Percentiles rank a stretch among this genome's conserved stretches.
Evolutionary conservation across 2,113 vertebrate genomes (phyloP).

Genomic region (Micronycteris hirsuta): DNA sequence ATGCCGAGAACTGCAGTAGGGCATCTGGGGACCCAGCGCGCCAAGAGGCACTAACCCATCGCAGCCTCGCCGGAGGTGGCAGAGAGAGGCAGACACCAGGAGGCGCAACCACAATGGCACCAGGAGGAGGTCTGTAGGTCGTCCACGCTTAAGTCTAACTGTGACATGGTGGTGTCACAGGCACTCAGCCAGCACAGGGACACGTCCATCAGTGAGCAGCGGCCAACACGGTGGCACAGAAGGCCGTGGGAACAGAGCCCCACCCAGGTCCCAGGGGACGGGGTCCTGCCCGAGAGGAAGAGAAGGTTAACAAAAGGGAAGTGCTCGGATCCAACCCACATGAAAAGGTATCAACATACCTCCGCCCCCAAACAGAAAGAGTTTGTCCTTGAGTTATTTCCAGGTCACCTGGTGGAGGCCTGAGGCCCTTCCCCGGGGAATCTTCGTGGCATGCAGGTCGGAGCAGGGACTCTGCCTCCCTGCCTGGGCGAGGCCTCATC

Average conservation of each 20-base stretch:
- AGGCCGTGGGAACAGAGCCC: neutral
- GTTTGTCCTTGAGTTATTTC: neutral
- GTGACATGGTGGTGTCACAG: too few species aligned
- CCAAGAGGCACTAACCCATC: neutral
- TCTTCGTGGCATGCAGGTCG: fast-evolving
- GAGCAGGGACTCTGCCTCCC: too few species aligned
- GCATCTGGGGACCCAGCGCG: neutral
- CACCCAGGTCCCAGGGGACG: too few species aligned
- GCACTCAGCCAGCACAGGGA: neutral
- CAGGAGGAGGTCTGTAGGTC: neutral
- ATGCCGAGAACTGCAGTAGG: neutral
- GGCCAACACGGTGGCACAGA: neutral
- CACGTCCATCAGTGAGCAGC: neutral
- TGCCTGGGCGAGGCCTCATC: neutral
- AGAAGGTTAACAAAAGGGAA: neutral
- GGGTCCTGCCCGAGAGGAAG: neutral
- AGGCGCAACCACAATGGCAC: fast-evolving
- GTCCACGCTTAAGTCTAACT: too few species aligned
- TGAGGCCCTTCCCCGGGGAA: neutral
- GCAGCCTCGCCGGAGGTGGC: neutral
- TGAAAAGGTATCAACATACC: neutral
- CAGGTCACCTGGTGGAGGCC: neutral
- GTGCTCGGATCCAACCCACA: neutral
- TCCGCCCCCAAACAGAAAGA: neutral
- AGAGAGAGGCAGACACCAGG: too few species aligned